Percentiles rank a stretch among this genome's conserved stretches.
These are phyloP conservation scores for Seira musarum DNA, from an alignment of 2,888 invertebrate genomes.

Conservation along the genomic window DNA sequence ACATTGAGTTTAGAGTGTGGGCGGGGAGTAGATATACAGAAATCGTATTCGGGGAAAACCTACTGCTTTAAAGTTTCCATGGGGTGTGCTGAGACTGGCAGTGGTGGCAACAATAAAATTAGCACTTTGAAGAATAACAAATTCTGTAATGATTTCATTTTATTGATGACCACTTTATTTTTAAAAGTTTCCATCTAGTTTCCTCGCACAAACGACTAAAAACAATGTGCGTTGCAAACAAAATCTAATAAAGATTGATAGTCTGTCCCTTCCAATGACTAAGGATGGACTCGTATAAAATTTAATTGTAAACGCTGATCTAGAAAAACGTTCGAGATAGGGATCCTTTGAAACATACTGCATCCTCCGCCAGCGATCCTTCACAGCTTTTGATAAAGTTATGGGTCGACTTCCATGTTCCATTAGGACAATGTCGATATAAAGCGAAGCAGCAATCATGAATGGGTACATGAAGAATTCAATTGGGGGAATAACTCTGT, in stretches of 20 bases:
- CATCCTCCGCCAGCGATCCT: not conserved
- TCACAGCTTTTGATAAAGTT: constrained; percentile 15
- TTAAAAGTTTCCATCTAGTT: too few relatives aligned
- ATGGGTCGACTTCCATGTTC: constrained; percentile 26
- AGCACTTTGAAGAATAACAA: too few relatives aligned
- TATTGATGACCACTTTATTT: too few relatives aligned
- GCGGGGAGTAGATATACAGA: too few relatives aligned
- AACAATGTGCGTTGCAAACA: constrained; percentile 35
- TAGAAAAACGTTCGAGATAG: constrained; percentile 18
- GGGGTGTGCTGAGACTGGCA: too few relatives aligned
- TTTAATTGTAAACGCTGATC: not conserved
- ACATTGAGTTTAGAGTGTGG: too few relatives aligned
- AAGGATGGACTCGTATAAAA: constrained; percentile 22
- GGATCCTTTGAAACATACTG: constrained; percentile 4
- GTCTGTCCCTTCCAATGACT: constrained; percentile 2
- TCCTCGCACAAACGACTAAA: constrained; percentile 23
- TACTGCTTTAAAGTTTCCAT: too few relatives aligned
- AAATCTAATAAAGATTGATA: constrained; percentile 37
- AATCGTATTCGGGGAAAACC: too few relatives aligned
- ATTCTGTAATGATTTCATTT: too few relatives aligned
- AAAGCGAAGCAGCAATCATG: not conserved
- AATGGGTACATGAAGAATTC: constrained; percentile 28
- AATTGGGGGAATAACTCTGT: not conserved
- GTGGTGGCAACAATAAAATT: too few relatives aligned
- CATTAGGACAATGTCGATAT: constrained; percentile 18